Percentiles rank a stretch among this genome's conserved stretches.
Conservation (phyloP, 2,888 invertebrate species). For the Melanargia galathea region DNA sequence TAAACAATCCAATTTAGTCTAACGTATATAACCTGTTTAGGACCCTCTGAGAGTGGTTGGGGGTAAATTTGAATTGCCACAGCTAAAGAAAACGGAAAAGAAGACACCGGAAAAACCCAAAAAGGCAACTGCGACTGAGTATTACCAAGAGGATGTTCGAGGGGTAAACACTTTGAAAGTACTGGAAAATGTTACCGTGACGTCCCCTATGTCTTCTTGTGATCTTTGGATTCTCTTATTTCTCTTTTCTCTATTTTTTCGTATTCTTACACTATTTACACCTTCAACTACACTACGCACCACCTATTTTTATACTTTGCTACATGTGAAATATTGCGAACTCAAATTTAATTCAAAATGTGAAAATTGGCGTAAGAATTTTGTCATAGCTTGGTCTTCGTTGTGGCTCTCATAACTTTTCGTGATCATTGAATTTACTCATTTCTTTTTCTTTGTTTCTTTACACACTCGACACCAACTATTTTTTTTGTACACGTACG, state of each 20-base stretch:
- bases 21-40: slow-evolving; percentile 69
- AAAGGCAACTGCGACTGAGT: slow-evolving; percentile 53
- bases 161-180: slow-evolving; percentile 63
- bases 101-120: slow-evolving; percentile 67
- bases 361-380: neutral
- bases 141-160: slow-evolving; percentile 50
- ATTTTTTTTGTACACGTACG: slow-evolving; percentile 24
- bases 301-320: slow-evolving; percentile 8
- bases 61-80: slow-evolving; percentile 76
- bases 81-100: slow-evolving; percentile 76
- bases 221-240: slow-evolving; percentile 32
- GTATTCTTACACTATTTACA: slow-evolving; percentile 20
- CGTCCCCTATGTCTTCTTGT: slow-evolving; percentile 39
- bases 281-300: slow-evolving; percentile 11
- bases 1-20: slow-evolving; percentile 53
- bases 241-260: slow-evolving; percentile 28
- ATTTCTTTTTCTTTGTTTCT: neutral
- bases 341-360: neutral
- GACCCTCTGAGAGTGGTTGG: slow-evolving; percentile 72
- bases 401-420: neutral
- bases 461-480: slow-evolving; percentile 28
- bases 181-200: slow-evolving; percentile 37
- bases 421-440: neutral
- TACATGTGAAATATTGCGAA: slow-evolving; percentile 14
- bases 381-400: neutral